Evolutionary conservation across 2,797 vertebrate genomes (phyloP), one percentile per base, ranked within the genome.

Genomic region (Rhinophrynus dorsalis): DNA sequence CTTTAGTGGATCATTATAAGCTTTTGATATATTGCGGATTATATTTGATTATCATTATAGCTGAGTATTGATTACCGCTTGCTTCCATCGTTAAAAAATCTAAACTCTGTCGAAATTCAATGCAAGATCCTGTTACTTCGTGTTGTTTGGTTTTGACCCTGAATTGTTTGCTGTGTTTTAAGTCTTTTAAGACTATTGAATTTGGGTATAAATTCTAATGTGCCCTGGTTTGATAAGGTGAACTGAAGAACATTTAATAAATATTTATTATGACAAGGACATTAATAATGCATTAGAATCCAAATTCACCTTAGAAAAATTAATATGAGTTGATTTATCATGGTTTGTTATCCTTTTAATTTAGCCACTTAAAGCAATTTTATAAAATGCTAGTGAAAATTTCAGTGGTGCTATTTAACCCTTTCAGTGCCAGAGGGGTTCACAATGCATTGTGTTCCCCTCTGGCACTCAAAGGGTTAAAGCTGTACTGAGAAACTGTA

Each of bases 51-150:
- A 90, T 90, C 83, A 83, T 81, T 62, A 76, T 76, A 77, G 88
- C 86, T 78, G 80, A 78, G 83, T 92, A 90, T 91, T 85, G 89
- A 91, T 93, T 87, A 86, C 83, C 82, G 77, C 80, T 87, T 83
- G 26, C 64, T 75, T 77, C 32, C 26, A 30, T 37, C 70, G n/a
- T 67, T 47, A 40, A 78, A n/a, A n/a, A 78, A 75, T 74, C 66
- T 65, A 72, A 76, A 26, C 23, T 68, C 45, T 48, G 20, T 17
- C 17, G 30, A 9, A 70, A 56, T 54, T 20, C 32, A 42, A 29
- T 20, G 30, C 20, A 5, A 35, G 29, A 56, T 63, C 10, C 38
- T 33, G 50, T 70, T 48, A 54, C 51, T 20, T 62, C 9, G 11
- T 32, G 2, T 58, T 27, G 18, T 20, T 2, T 51, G 21, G 23